These are phyloP conservation scores for Sebastiscus tertius DNA, from an alignment of 2,797 vertebrate genomes.

Conservation along the genomic window DNA sequence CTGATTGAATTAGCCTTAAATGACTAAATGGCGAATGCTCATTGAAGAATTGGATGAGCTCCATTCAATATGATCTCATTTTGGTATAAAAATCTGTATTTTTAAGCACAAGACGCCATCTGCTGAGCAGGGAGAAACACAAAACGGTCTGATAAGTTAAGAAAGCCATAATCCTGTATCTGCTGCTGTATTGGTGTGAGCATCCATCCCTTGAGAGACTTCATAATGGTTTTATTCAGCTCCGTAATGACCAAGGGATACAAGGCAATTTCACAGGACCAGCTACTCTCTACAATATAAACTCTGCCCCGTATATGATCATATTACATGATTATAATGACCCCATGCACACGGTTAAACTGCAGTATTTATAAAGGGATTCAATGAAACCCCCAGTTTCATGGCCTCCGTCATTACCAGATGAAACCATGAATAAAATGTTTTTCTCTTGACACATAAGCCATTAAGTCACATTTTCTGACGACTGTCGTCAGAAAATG, in stretches of 20 bases:
- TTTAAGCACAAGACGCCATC: not conserved
- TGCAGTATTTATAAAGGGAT: not conserved
- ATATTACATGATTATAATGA: slow-evolving; percentile 11
- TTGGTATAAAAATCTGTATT: not conserved
- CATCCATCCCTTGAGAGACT: slow-evolving; percentile 1
- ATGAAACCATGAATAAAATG: not conserved
- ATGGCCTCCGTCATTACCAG: not conserved
- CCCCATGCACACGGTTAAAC: not conserved
- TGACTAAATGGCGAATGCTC: not conserved
- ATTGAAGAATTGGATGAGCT: slow-evolving; percentile 3
- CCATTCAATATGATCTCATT: not conserved
- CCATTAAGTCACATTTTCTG: no score
- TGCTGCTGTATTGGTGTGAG: not conserved
- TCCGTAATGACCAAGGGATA: slow-evolving; percentile 3
- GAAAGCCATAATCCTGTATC: not conserved
- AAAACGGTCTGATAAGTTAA: not conserved
- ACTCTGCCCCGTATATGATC: slow-evolving; percentile 3
- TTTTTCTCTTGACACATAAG: not conserved
- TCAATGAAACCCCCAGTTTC: not conserved
- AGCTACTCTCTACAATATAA: slow-evolving; percentile 12
- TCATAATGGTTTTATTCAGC: not conserved
- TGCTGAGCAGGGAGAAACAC: not conserved
- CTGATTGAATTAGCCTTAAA: slow-evolving; percentile 2
- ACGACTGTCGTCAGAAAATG: no score
- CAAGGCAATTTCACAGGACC: slow-evolving; percentile 8